A percentile compares a stretch with the other conserved stretches of the same genome.
These are phyloP conservation scores for Crocallis elinguaria DNA, from an alignment of 2,888 invertebrate species.

Conservation along the genomic window DNA sequence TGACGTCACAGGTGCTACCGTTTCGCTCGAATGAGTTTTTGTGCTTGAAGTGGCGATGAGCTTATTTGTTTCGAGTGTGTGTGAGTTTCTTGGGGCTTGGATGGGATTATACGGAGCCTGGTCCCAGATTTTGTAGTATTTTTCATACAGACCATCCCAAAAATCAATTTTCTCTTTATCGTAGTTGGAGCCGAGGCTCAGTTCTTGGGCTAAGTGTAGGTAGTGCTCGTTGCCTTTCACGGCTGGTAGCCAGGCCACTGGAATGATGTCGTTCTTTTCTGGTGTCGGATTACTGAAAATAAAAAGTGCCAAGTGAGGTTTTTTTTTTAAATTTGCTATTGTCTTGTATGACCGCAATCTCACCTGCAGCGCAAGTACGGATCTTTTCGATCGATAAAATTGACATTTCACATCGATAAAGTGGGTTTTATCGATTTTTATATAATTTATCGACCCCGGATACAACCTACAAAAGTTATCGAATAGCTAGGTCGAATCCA, in stretches of 20 bases:
- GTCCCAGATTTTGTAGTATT: conserved; percentile 73
- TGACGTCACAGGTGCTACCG: neutral
- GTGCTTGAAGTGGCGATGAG: conserved; percentile 20
- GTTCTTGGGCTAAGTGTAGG: conserved; percentile 62
- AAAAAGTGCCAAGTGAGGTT: too few species aligned
- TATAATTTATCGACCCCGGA: too few species aligned
- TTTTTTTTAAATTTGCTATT: too few species aligned
- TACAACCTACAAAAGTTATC: too few species aligned
- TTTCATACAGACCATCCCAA: conserved; percentile 72
- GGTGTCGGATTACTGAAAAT: conserved; percentile 75
- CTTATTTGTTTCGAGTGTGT: conserved; percentile 37
- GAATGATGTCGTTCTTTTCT: conserved; percentile 69
- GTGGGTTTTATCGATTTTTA: too few species aligned
- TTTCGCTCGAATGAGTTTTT: conserved; percentile 3
- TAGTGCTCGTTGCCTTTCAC: conserved; percentile 68
- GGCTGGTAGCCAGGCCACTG: conserved; percentile 71
- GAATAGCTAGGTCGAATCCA: too few species aligned
- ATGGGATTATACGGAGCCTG: conserved; percentile 50
- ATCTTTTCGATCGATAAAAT: too few species aligned
- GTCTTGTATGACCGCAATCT: too few species aligned
- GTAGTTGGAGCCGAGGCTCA: conserved; percentile 61
- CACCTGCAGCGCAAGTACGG: too few species aligned
- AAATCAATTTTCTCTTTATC: conserved; percentile 73
- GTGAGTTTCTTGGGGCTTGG: conserved; percentile 34
- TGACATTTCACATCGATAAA: too few species aligned